A percentile compares a stretch with the other conserved stretches of the same genome.
Evolutionary conservation across 1,140 invertebrate species (phyloP).

Genomic region (Listronotus oregonensis): DNA sequence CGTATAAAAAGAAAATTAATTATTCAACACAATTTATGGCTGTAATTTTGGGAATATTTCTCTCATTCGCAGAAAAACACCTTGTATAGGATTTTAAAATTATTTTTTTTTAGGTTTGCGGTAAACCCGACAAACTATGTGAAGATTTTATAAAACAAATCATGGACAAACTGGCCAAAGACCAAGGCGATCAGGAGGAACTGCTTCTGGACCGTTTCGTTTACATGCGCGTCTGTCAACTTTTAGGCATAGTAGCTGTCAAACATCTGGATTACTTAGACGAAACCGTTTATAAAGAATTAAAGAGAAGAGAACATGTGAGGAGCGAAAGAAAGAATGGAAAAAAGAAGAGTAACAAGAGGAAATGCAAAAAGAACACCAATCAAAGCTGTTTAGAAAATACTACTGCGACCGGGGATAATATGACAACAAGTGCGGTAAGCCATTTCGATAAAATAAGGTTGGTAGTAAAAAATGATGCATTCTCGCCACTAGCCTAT

Average conservation of each 20-base stretch:
- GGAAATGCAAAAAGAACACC: neutral
- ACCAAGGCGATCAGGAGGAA: constrained; percentile 10
- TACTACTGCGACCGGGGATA: neutral
- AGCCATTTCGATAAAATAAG: no score
- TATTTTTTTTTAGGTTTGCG: constrained; percentile 44
- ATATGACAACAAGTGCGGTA: constrained; percentile 1
- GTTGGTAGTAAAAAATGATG: no score
- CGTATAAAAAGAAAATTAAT: no score
- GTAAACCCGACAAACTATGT: constrained; percentile 45
- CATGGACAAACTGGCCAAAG: constrained; percentile 21
- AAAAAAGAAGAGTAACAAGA: constrained; percentile 17
- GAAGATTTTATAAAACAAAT: constrained; percentile 41
- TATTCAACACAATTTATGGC: no score
- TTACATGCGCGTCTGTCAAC: constrained; percentile 40
- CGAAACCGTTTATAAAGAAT: constrained; percentile 49
- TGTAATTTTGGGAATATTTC: no score
- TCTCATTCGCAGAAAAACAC: no score
- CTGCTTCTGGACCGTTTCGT: constrained; percentile 28
- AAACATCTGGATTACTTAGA: constrained; percentile 48
- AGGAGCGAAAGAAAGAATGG: constrained; percentile 26
- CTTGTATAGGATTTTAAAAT: no score
- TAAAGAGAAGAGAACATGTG: constrained; percentile 48
- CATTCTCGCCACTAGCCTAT: no score
- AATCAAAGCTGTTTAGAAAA: neutral
- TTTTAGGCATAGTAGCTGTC: constrained; percentile 47